These are phyloP conservation scores for Rhynchomys soricoides DNA, from an alignment of 2,113 vertebrate species.

Conservation along the genomic window DNA sequence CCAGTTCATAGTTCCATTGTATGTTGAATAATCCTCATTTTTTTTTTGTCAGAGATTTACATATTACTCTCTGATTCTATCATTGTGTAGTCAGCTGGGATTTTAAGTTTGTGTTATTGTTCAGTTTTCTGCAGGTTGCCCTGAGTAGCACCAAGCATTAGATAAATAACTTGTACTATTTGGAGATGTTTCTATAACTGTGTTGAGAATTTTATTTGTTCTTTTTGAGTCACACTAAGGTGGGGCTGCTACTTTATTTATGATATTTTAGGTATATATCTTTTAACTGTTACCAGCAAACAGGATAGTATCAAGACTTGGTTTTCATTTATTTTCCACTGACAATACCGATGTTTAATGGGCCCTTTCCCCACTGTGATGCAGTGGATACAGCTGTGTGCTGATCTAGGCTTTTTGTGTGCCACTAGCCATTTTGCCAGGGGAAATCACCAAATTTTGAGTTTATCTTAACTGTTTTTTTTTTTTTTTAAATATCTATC, in stretches of 20 bases:
- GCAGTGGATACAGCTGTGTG: background rate
- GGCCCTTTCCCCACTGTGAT: background rate
- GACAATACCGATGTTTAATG: background rate
- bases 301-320: background rate
- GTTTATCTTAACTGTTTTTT: too few species aligned
- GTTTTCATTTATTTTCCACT: background rate
- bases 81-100: conserved; percentile 61
- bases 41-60: conserved; percentile 41
- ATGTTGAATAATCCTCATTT: conserved; percentile 51
- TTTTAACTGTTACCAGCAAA: background rate
- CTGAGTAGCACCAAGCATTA: conserved; percentile 22
- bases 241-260: conserved; percentile 45
- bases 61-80: conserved; percentile 56
- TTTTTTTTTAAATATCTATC: background rate
- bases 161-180: conserved; percentile 19
- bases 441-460: background rate
- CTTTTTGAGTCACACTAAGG: conserved; percentile 31
- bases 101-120: conserved; percentile 59
- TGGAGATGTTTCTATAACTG: background rate
- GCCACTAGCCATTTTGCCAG: background rate
- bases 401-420: background rate
- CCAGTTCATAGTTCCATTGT: conserved; percentile 79
- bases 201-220: conserved; percentile 54
- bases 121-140: conserved; percentile 54
- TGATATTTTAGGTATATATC: background rate